Evolutionary conservation across 2,113 vertebrate species (phyloP), one percentile per base, ranked within the genome.

Genomic region (Labrus mixtus): DNA sequence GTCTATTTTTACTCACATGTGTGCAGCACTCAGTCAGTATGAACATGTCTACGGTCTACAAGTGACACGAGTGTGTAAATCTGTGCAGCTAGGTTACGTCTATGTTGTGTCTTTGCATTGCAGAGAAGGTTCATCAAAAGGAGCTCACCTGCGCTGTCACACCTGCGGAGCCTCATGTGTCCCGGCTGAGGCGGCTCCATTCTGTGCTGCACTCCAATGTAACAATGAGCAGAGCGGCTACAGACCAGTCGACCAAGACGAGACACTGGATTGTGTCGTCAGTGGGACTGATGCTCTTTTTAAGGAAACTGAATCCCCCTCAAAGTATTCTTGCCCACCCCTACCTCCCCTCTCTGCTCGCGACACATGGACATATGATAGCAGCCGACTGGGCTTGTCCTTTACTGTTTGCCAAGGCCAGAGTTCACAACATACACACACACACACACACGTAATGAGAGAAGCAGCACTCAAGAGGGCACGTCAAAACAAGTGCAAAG

Each of bases 71-170:
- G n/a, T 33, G 3, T 36, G 33, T 37, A 63, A 84, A 53, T 56
- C 10, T 12, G 22, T 22, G 2, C 45, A 16, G 48, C 6, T 20
- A 1, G 2, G 1, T 48, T 54, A 54, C 12, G 1, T 16, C 10
- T 39, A 39, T 39, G 37, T 16, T 6, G 59, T 59, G 41, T 20
- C 51, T 48, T 50, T 48, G 41, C 39, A 59, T 58, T 78, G 65
- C 43, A 63, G 56, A 62, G 7, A 0, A 22, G 12, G 56, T 68
- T 63, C 13, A 20, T 43, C 2, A 0, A 50, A 0, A 50, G 10
- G 15, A 13, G 51, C 92, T 94, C 86, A 94, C 94, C 93, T 88
- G 91, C 82, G 23, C 90, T 94, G 87, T 95, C 91, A 78, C 82
- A 89, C 29, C 89, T 83, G 69, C 54, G 76, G 9, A 59, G 82